A percentile compares a stretch with the other conserved stretches of the same genome.
phyloP scores from a whole-genome alignment of 2,797 vertebrate genomes.

The Brotogeris chrysoptera region DNA sequence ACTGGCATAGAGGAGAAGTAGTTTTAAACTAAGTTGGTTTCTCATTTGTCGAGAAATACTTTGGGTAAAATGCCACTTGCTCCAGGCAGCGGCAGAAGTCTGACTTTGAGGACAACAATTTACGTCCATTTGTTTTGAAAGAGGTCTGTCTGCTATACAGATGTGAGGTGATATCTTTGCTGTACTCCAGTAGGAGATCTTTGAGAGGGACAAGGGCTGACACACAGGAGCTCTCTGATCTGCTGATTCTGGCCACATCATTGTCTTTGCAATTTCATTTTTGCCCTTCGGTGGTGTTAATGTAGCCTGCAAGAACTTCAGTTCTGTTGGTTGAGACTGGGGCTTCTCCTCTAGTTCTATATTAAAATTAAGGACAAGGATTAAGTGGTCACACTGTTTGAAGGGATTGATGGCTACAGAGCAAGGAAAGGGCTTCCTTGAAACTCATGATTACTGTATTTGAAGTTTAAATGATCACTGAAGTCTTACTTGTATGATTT shows the following conservation, averaged over 20 bases:
- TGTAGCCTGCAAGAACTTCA: neutral
- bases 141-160: neutral
- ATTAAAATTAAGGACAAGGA: neutral
- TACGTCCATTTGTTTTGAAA: neutral
- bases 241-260: neutral
- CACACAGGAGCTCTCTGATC: neutral
- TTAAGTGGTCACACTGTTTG: neutral
- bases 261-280: rapidly evolving
- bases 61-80: neutral
- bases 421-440: neutral
- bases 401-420: neutral
- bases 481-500: neutral
- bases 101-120: neutral
- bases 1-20: neutral
- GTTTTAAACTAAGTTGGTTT: neutral
- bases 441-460: neutral
- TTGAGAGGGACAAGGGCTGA: neutral
- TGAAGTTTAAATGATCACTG: neutral
- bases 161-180: neutral
- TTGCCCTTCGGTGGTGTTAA: neutral
- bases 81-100: neutral
- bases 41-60: neutral
- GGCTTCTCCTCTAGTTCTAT: neutral
- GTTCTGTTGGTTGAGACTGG: neutral
- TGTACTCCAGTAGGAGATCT: neutral